Evolutionary conservation across 2,113 vertebrate genomes (phyloP).

Genomic region (Seriola rivoliana): DNA sequence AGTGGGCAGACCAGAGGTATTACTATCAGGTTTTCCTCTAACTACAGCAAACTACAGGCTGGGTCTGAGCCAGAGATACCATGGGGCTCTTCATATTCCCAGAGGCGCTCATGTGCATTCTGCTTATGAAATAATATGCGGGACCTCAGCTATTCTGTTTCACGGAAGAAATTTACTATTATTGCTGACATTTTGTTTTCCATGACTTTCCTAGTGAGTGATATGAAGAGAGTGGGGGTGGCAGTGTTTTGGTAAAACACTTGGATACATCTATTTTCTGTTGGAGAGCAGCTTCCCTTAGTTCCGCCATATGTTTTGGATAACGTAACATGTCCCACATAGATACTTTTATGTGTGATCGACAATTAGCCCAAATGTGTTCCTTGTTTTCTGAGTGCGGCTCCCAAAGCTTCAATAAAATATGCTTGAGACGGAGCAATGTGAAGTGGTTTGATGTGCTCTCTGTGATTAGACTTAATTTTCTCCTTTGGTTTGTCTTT

Average conservation of each 20-base stretch:
- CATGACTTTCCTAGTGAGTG: constrained; percentile 40
- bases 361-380: constrained; percentile 63
- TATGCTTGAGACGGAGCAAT: constrained; percentile 26
- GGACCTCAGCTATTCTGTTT: constrained; percentile 61
- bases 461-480: constrained; percentile 66
- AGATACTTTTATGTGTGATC: constrained; percentile 60
- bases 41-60: constrained; percentile 37
- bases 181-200: constrained; percentile 78
- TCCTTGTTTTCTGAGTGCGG: constrained; percentile 58
- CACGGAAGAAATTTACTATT: constrained; percentile 51
- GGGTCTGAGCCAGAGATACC: constrained; percentile 50
- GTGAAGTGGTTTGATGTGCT: constrained; percentile 68
- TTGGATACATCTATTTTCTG: constrained; percentile 42
- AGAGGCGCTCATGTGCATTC: constrained; percentile 49
- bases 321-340: constrained; percentile 52
- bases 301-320: constrained; percentile 51
- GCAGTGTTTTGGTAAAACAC: constrained; percentile 52
- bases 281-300: constrained; percentile 29
- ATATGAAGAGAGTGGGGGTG: constrained; percentile 37
- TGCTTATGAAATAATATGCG: constrained; percentile 60
- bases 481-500: constrained; percentile 61
- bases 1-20: constrained; percentile 33
- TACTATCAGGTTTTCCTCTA: constrained; percentile 68
- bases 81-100: constrained; percentile 50
- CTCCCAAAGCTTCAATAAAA: constrained; percentile 52